phyloP scores from a whole-genome alignment of 2,113 vertebrate species.

The Holacanthus passer region DNA sequence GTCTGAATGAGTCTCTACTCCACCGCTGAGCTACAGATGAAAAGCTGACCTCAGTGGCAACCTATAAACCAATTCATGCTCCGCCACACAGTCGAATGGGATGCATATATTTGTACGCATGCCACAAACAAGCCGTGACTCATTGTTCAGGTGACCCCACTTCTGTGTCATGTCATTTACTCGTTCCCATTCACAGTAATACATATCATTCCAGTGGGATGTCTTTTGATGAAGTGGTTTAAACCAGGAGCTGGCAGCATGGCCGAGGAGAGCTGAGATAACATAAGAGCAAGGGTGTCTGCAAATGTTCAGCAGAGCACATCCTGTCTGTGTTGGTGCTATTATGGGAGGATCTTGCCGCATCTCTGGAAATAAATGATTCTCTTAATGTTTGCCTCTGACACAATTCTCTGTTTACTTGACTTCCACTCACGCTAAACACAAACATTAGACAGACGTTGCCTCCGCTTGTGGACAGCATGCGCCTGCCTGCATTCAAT shows the following conservation, averaged over 20 bases:
- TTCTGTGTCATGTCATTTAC: not conserved
- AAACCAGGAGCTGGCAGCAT: not conserved
- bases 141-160: not conserved
- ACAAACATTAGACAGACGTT: conserved; percentile 14
- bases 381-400: not conserved
- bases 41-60: not conserved
- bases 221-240: not conserved
- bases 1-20: conserved; percentile 7
- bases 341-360: conserved; percentile 19
- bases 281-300: conserved; percentile 1
- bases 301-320: conserved; percentile 47
- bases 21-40: not conserved
- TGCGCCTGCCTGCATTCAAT: not conserved
- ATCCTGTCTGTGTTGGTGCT: conserved; percentile 33
- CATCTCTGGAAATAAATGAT: not conserved
- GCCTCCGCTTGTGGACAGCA: not conserved
- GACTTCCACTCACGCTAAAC: conserved; percentile 1
- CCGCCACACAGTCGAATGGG: not conserved
- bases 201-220: not conserved
- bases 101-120: conserved; percentile 11
- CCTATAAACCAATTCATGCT: not conserved
- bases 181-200: not conserved
- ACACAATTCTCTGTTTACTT: conserved; percentile 5
- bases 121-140: conserved; percentile 9
- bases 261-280: conserved; percentile 7